A percentile compares a stretch with the other conserved stretches of the same genome.
Evolutionary conservation across 2,113 vertebrate genomes (phyloP).

Genomic region (Percina caprodes): DNA sequence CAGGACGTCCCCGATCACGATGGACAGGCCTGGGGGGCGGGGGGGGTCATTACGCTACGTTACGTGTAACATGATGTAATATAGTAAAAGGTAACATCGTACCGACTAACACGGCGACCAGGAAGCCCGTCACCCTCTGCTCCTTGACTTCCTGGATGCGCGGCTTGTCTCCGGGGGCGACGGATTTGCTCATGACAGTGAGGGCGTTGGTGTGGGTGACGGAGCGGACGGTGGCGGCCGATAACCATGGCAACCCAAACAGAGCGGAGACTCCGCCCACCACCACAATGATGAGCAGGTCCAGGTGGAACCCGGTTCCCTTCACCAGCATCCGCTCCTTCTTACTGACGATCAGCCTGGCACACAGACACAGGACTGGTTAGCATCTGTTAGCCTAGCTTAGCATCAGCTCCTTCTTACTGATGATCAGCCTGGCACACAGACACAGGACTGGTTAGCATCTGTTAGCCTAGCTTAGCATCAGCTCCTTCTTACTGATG

Average conservation of each 20-base stretch:
- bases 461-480: too few relatives aligned
- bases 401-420: constrained; percentile 97
- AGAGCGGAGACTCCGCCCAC: constrained; percentile 91
- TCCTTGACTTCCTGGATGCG: constrained; percentile 96
- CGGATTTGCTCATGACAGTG: constrained; percentile 94
- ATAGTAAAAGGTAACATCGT: constrained; percentile 62
- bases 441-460: not conserved
- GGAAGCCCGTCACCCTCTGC: constrained; percentile 93
- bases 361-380: too few relatives aligned
- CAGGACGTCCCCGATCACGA: constrained; percentile 92
- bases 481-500: too few relatives aligned
- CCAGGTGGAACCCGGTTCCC: constrained; percentile 94
- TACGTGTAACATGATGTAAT: too few relatives aligned
- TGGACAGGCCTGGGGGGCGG: constrained; percentile 90
- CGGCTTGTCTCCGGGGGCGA: constrained; percentile 92
- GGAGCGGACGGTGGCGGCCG: constrained; percentile 93
- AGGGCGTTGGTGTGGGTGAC: constrained; percentile 95
- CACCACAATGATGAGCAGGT: constrained; percentile 93
- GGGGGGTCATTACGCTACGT: too few relatives aligned
- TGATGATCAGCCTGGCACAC: constrained; percentile 84
- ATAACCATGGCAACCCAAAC: constrained; percentile 94
- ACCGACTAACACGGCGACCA: constrained; percentile 94
- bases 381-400: too few relatives aligned
- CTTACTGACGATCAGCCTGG: too few relatives aligned
- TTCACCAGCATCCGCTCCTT: constrained; percentile 93